These are phyloP conservation scores for Acanthis flammea DNA, from an alignment of 2,797 vertebrate genomes.

Conservation along the genomic window DNA sequence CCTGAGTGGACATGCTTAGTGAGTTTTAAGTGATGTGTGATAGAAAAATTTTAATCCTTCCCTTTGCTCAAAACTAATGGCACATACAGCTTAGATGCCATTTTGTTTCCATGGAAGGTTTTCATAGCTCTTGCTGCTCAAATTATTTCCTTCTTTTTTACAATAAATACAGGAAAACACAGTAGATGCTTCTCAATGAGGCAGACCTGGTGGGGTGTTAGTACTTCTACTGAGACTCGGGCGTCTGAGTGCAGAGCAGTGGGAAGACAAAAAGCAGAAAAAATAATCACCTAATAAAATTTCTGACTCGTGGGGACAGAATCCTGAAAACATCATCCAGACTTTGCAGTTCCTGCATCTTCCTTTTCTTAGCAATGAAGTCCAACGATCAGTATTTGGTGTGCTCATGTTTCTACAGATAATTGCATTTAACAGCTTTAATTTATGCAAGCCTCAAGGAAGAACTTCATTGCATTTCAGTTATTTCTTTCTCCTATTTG, in stretches of 20 bases:
- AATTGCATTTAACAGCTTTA: background rate
- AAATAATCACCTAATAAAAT: background rate
- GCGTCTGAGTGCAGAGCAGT: background rate
- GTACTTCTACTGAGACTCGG: background rate
- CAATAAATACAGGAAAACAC: background rate
- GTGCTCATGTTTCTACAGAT: background rate
- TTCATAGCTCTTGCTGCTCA: background rate
- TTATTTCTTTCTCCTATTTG: background rate
- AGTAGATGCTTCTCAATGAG: background rate
- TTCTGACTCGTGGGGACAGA: background rate
- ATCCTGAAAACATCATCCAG: background rate
- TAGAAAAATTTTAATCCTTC: background rate
- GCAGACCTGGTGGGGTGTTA: background rate
- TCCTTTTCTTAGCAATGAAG: background rate
- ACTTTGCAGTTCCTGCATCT: background rate
- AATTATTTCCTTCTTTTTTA: background rate
- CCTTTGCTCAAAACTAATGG: background rate
- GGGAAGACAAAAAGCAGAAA: background rate
- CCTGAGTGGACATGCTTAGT: background rate
- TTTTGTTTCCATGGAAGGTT: background rate
- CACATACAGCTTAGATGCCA: accelerated
- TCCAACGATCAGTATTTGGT: background rate
- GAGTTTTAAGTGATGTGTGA: background rate
- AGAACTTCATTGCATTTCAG: background rate
- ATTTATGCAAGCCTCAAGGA: background rate